phyloP scores from a whole-genome alignment of 53 echinoderm and acorn worm genomes.

The Patiria pectinifera region DNA sequence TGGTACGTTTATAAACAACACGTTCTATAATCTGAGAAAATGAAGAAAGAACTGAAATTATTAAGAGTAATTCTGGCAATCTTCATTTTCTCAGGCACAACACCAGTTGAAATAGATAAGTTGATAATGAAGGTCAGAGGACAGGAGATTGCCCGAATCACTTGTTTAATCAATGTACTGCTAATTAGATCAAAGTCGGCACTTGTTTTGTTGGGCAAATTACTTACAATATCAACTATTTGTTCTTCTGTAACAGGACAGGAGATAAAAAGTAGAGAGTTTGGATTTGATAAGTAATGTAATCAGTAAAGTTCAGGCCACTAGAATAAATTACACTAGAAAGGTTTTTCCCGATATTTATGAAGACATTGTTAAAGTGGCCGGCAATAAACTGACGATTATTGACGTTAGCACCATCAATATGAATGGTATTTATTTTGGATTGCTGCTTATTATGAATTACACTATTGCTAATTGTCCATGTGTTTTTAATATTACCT shows the following conservation, averaged over 20 bases:
- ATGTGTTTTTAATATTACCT: conserved; percentile 12
- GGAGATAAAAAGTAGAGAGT: background rate
- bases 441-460: conserved; percentile 8
- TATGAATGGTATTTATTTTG: background rate
- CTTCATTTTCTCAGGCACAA: too few relatives aligned
- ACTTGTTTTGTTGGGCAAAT: background rate
- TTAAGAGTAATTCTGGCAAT: too few relatives aligned
- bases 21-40: too few relatives aligned
- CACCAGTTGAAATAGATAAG: background rate
- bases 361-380: background rate
- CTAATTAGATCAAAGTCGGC: background rate
- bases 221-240: too few relatives aligned
- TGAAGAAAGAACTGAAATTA: too few relatives aligned
- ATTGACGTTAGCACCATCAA: background rate
- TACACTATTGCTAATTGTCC: background rate
- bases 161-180: background rate
- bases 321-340: background rate
- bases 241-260: background rate
- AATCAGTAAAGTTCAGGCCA: background rate
- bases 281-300: background rate
- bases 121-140: conserved; percentile 56
- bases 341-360: conserved; percentile 22
- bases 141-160: background rate
- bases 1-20: too few relatives aligned
- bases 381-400: conserved; percentile 2